Base-by-base conservation (phyloP, 2,113 vertebrate genomes). In the Laticauda laticaudata region DNA sequence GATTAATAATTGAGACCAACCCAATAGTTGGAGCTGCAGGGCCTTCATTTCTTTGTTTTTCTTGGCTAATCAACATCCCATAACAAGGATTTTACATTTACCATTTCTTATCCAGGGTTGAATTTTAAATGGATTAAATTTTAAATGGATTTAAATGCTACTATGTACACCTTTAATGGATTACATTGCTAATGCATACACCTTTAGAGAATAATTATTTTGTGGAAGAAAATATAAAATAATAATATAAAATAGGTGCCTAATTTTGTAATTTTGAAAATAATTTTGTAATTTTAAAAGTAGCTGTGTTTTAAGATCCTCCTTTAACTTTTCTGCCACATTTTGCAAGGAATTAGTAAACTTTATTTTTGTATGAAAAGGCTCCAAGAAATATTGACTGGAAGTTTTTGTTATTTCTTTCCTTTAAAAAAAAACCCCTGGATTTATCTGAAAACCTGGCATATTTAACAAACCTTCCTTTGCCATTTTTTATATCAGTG, bases 381-480 rank as follows among this genome's bases (percentile, higher is more conserved):
- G 29, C 34, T 14, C 86, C 94, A 86, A 96, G 95, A 95, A 39
- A 48, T 91, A 92, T 95, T 94, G 93, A 93, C 93, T 96, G 93
- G 91, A 94, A 94, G 94, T 69, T 93, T 94, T 94, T 89, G 89
- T 94, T 90, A 57, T 96, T 96, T 95, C 43, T 48, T 53, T 61
- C 54, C 14, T 90, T 94, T 94, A 93, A 94, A 85, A 93, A 94
- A 56, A 94, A 64, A 4, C 11, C 53, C 14, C 75, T 95, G 34
- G 93, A 96, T 53, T 96, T 96, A 96, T 97, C 95, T 93, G 96
- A 92, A 92, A 95, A 95, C 93, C 91, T 97, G 96, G 94, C 96
- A 96, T 94, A 94, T 96, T 97, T 95, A 95, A 96, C 95, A 97
- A 96, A 95, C 96, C 95, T 89, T 96, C 96, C 96, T 94, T 96